Evolutionary conservation across 2,888 invertebrate genomes (phyloP).

Genomic region (Conchocele bisecta): DNA sequence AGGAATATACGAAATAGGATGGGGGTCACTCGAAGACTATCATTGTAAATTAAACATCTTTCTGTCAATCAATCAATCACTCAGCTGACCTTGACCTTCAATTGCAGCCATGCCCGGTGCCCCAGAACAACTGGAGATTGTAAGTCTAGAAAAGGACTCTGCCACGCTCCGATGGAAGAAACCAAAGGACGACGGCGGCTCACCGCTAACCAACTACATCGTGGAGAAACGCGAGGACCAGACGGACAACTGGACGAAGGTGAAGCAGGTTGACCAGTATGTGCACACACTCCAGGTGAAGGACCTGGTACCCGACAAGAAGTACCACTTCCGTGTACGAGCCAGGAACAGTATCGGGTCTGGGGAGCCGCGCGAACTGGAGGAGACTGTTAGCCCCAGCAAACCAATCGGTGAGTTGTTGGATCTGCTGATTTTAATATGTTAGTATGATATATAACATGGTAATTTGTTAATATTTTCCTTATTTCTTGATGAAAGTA

Average conservation of each 20-base stretch:
- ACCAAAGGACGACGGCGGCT: slow-evolving; percentile 79
- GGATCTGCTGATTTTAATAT: too few species aligned
- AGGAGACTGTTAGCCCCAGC: slow-evolving; percentile 70
- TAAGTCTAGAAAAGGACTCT: slow-evolving; percentile 66
- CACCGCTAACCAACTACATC: slow-evolving; percentile 71
- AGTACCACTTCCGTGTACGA: slow-evolving; percentile 80
- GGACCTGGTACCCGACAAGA: slow-evolving; percentile 75
- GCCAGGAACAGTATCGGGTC: slow-evolving; percentile 79
- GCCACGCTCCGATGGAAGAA: slow-evolving; percentile 79
- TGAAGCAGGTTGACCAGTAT: slow-evolving; percentile 63
- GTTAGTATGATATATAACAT: too few species aligned
- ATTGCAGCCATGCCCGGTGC: slow-evolving; percentile 69
- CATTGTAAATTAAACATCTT: too few species aligned
- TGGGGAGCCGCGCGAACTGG: slow-evolving; percentile 69
- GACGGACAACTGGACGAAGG: slow-evolving; percentile 63
- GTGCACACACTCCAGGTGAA: slow-evolving; percentile 56
- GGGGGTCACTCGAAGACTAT: too few species aligned
- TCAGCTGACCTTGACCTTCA: background rate
- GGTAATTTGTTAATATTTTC: too few species aligned
- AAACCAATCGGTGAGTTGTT: slow-evolving; percentile 87
- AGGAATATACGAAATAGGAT: too few species aligned
- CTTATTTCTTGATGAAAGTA: too few species aligned
- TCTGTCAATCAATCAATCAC: too few species aligned
- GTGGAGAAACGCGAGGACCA: slow-evolving; percentile 73
- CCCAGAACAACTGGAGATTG: slow-evolving; percentile 71